Evolutionary conservation across 2,888 invertebrate genomes (phyloP), one percentile per base, ranked within the genome.

Genomic region (Stenodema calcarata): DNA sequence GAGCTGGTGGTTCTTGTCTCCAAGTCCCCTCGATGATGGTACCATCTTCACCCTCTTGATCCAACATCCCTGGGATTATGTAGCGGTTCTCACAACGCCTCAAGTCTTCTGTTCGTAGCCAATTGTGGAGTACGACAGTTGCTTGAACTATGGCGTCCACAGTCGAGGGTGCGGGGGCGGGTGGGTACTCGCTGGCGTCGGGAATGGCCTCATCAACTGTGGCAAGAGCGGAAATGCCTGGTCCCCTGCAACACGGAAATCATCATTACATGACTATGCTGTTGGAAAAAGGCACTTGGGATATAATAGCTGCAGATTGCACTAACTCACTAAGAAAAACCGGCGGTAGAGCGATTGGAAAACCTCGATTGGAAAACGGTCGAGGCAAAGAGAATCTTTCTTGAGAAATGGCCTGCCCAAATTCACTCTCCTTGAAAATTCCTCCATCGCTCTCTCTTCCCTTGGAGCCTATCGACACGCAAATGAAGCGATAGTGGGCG

Each of bases 141-240:
- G 75, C 75, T 27, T 75, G 75, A 4, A 75, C 75, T 27, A 75
- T 75, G 7, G 28, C n/a, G 30, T 75, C 75, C 75, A 75, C 75
- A 16, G 42, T 42, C 6, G 42, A n/a, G 16, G 27, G 16, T 30
- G 28, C n/a, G 9, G 75, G 12, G 18, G 23, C 23, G n/a, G 18
- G 11, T 11, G 23, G 70, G 18, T 18, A 18, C 11, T 18, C 12
- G 23, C 11, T 14, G 11, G 18, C 18, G 18, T 18, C 11, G 18
- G 18, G 18, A 11, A 11, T 47, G 47, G n/a, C n/a, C n/a, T n/a
- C n/a, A n/a, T n/a, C n/a, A n/a, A n/a, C n/a, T n/a, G n/a, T n/a
- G n/a, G n/a, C n/a, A n/a, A n/a, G n/a, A n/a, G n/a, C n/a, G n/a
- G n/a, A n/a, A n/a, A n/a, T n/a, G n/a, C n/a, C n/a, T n/a, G n/a